phyloP scores from a whole-genome alignment of 2,797 vertebrate species.

The Megalops cyprinoides region DNA sequence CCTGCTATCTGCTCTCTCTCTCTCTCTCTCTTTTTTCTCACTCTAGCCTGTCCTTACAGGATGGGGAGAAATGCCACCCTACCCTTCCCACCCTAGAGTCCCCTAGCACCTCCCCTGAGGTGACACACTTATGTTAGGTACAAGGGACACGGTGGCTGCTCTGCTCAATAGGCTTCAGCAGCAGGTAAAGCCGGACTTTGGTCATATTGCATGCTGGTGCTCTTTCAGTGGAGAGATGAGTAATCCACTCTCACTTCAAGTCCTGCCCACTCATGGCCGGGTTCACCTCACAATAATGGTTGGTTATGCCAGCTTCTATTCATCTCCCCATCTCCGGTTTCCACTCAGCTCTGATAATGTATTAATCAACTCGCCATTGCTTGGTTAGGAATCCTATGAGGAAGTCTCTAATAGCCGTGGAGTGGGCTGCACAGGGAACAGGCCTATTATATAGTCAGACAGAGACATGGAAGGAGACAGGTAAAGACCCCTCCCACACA shows the following conservation, averaged over 20 bases:
- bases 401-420: not conserved
- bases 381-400: constrained; percentile 2
- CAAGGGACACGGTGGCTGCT: not conserved
- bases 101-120: not conserved
- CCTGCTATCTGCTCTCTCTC: not conserved
- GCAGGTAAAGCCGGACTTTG: not conserved
- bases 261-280: not conserved
- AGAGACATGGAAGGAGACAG: not conserved
- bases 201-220: not conserved
- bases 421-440: not conserved
- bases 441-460: not conserved
- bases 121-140: not conserved
- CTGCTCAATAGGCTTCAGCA: not conserved
- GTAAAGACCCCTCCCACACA: not conserved
- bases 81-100: not conserved
- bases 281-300: not conserved
- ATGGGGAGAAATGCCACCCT: not conserved
- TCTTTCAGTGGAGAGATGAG: not conserved
- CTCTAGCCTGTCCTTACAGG: not conserved
- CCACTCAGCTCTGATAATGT: not conserved
- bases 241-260: constrained; percentile 3
- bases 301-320: not conserved
- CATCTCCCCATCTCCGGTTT: not conserved
- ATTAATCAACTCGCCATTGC: not conserved
- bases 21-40: not conserved